phyloP scores from a whole-genome alignment of 2,888 invertebrate species.

The Pharmacophagus antenor region DNA sequence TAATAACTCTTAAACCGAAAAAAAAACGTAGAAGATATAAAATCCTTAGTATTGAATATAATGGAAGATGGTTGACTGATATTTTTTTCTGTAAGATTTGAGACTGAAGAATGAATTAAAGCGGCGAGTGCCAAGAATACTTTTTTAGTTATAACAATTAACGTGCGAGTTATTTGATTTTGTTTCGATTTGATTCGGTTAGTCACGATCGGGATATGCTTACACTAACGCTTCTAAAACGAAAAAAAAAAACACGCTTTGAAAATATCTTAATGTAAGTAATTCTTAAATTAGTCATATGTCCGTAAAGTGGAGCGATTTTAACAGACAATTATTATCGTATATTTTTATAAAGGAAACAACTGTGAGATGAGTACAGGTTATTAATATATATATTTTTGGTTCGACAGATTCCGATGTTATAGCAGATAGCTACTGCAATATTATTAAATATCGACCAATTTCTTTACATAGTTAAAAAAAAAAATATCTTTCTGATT shows the following conservation, averaged over 20 bases:
- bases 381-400: constrained; percentile 25
- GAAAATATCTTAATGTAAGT: constrained; percentile 39
- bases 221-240: constrained; percentile 37
- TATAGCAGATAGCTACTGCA: neutral
- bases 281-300: constrained; percentile 43
- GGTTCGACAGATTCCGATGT: constrained; percentile 11
- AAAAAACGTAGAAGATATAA: constrained; percentile 30
- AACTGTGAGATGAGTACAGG: constrained; percentile 9
- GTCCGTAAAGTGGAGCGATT: constrained; percentile 36
- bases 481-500: neutral
- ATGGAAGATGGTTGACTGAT: constrained; percentile 37
- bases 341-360: constrained; percentile 38
- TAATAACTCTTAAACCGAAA: neutral
- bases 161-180: constrained; percentile 20
- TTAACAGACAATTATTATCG: constrained; percentile 32
- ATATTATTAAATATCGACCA: neutral
- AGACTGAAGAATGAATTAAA: constrained; percentile 44
- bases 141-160: constrained; percentile 18
- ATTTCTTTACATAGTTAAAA: neutral
- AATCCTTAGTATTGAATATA: constrained; percentile 29
- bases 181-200: constrained; percentile 28
- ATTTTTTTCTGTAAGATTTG: constrained; percentile 37
- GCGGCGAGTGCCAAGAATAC: constrained; percentile 40
- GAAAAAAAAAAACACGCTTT: constrained; percentile 35
- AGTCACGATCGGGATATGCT: constrained; percentile 33